These are phyloP conservation scores for Gonatopus flavifemur DNA, from an alignment of 1,140 invertebrate species.

Conservation along the genomic window DNA sequence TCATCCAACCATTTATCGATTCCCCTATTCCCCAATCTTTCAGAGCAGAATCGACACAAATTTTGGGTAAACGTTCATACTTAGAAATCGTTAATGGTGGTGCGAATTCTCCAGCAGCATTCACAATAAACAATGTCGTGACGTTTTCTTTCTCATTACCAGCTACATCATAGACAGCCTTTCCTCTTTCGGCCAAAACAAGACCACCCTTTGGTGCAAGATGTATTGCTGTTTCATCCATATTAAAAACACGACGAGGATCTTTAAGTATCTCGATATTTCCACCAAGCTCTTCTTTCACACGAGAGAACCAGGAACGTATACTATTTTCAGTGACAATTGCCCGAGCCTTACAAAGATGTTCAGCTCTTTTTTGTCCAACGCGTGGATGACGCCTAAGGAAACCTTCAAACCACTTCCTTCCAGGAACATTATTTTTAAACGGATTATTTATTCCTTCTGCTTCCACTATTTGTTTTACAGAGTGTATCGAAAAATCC, in stretches of 20 bases:
- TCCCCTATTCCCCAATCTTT: too few species aligned
- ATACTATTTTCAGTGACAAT: slow-evolving; percentile 28
- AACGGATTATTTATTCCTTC: slow-evolving; percentile 9
- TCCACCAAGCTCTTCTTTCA: slow-evolving; percentile 15
- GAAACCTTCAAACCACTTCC: slow-evolving; percentile 32
- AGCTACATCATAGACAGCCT: slow-evolving; percentile 32
- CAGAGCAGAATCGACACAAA: slow-evolving; percentile 17
- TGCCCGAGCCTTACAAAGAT: slow-evolving; percentile 25
- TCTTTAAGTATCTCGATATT: too few species aligned
- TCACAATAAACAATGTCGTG: slow-evolving; percentile 39
- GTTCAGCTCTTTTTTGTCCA: slow-evolving; percentile 23
- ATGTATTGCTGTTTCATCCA: slow-evolving; percentile 34
- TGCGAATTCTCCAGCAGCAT: slow-evolving; percentile 35
- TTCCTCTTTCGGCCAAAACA: slow-evolving; percentile 38
- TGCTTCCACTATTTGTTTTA: slow-evolving; percentile 21
- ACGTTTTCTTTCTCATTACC: slow-evolving; percentile 43
- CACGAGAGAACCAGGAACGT: slow-evolving; percentile 27
- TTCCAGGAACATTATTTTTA: slow-evolving; percentile 24
- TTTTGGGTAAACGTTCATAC: too few species aligned
- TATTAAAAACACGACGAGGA: too few species aligned
- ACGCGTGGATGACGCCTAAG: slow-evolving; percentile 24
- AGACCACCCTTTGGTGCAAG: slow-evolving; percentile 32
- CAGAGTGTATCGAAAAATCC: slow-evolving; percentile 24
- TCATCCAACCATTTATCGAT: too few species aligned
- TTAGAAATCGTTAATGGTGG: slow-evolving; percentile 37